Evolutionary conservation across 2,888 invertebrate species (phyloP), one percentile per base, ranked within the genome.

Genomic region (Troides aeacus): DNA sequence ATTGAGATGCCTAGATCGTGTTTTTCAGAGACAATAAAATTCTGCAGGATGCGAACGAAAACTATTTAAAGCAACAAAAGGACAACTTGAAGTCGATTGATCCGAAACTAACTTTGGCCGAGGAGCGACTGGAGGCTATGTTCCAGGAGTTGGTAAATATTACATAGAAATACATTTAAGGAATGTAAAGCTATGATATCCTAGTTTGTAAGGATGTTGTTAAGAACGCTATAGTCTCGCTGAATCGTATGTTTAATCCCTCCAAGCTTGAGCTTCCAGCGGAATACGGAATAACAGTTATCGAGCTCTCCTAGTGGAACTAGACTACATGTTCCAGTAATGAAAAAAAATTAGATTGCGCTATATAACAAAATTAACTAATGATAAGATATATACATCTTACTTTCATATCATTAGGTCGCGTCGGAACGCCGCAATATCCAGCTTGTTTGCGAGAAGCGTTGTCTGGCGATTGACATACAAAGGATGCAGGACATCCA

Each of bases 111-210:
- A 82, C 92, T 8, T 74, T 93, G 0, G 89, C 94, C 17, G 94
- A 94, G 75, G 92, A 94, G 78, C 93, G 93, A 79, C 78, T 94
- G 46, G 94, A 94, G 79, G 84, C 92, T 0, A 93, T 93, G 78
- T 94, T 94, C 78, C 93, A 94, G 76, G 94, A 94, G 85, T 77
- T 94, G 88, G 94, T 94, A 81, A 80, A 79, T 53, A 7, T n/a
- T n/a, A 53, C 53, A n/a, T n/a, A 46, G 2, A 53, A 53, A 53
- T 53, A 50, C 15, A 17, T n/a, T 53, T n/a, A 6, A 18, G 18
- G n/a, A 53, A n/a, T 53, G 6, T 53, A 18, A n/a, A 18, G 5
- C 53, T 8, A n/a, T 18, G 18, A 15, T 17, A 12, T 18, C 50
- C 18, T 2, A 46, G 15, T 15, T 46, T 46, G 46, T 46, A 46